Base-by-base conservation (phyloP, 2,797 vertebrate species). In the Echeneis naucrates region DNA sequence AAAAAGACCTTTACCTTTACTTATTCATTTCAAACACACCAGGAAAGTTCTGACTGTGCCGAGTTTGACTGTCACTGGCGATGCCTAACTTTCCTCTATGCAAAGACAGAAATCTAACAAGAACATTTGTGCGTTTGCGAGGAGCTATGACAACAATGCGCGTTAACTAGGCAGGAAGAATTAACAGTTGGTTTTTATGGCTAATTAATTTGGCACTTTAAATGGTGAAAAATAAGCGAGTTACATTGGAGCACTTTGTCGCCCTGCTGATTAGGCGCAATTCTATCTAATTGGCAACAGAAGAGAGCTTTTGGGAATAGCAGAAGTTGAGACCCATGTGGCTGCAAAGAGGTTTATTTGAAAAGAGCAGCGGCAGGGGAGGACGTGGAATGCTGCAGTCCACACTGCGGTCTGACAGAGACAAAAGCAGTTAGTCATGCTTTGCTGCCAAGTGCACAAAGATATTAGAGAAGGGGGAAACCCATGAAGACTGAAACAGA, bases 151-250 rank as follows among this genome's bases (percentile, higher is more conserved):
- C 17, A 47, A 76, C 53, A 71, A 69, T 54, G 42, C 82, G 44
- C 61, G 51, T 75, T 68, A 62, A 75, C 50, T 72, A 55, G 5
- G 67, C 66, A 38, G 72, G 70, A 53, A 75, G 56, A 75, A 75
- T 55, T 74, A 67, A 68, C 63, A 51, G 57, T 52, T 53, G 19
- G 76, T 21, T 68, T n/a, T 72, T 71, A 79, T 44, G 57, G 72
- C 63, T 81, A 87, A 88, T 86, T 87, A 75, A 81, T 74, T 77
- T 78, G 59, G 53, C 60, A 26, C 54, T 78, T 83, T 38, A 81
- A 87, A 73, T 68, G 8, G 32, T 64, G 42, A 67, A 71, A 88
- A 64, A 77, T 73, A 70, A 65, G 72, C n/a, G 48, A 81, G 60
- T 71, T 75, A 78, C 58, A 64, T 38, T 17, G 62, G 24, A 42